Percentiles rank a stretch among this genome's conserved stretches.
These are phyloP conservation scores for Oophaga sylvatica DNA, from an alignment of 2,797 vertebrate species.

Conservation along the genomic window DNA sequence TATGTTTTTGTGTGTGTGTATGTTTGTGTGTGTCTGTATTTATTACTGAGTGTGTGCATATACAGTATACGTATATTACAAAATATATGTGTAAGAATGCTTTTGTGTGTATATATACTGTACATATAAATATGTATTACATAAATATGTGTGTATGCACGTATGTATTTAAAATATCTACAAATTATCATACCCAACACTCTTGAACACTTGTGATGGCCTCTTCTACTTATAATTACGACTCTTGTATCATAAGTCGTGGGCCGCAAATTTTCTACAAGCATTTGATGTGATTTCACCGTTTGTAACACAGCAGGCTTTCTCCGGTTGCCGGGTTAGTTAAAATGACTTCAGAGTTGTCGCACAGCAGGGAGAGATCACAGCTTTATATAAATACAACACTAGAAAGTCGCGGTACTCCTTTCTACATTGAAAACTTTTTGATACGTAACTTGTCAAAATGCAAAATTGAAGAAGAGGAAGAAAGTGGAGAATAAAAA, in stretches of 20 bases:
- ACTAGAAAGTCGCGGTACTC: not conserved
- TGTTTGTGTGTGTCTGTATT: too few species aligned
- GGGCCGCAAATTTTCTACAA: not conserved
- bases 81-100: too few species aligned
- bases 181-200: not conserved
- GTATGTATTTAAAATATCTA: not conserved
- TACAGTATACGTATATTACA: too few species aligned
- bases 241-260: not conserved
- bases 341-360: conserved; percentile 23
- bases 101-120: too few species aligned
- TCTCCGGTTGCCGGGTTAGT: conserved; percentile 5
- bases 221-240: not conserved
- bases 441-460: not conserved
- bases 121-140: too few species aligned
- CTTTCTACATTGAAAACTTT: not conserved
- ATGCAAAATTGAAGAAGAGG: not conserved
- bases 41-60: too few species aligned
- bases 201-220: not conserved
- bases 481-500: not conserved
- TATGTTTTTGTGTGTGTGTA: too few species aligned
- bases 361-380: conserved; percentile 41
- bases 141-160: too few species aligned
- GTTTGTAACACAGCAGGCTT: conserved; percentile 14
- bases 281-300: not conserved
- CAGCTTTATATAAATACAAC: not conserved